These are phyloP conservation scores for Cyclargus thomasi DNA, from an alignment of 1,140 invertebrate genomes.

Conservation along the genomic window DNA sequence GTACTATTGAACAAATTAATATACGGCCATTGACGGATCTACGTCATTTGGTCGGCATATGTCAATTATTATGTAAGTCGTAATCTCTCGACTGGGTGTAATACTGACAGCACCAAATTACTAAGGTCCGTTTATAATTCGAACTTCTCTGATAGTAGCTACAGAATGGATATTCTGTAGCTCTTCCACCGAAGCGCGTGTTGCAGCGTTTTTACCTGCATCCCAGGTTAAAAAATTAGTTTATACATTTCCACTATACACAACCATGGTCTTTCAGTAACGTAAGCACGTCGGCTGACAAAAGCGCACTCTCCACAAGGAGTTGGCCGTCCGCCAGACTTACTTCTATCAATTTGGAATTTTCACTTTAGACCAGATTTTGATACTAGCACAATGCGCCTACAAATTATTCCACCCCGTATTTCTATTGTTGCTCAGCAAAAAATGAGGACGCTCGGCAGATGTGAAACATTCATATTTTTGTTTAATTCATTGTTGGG, in stretches of 20 bases:
- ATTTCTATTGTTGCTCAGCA: background rate
- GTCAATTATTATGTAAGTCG: too few species aligned
- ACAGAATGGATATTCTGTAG: too few species aligned
- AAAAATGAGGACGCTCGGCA: background rate
- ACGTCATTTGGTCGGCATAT: too few species aligned
- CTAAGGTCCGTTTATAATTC: too few species aligned
- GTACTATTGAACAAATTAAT: too few species aligned
- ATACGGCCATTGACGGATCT: too few species aligned
- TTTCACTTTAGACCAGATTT: constrained; percentile 28
- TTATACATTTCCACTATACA: background rate
- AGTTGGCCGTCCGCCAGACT: constrained; percentile 28
- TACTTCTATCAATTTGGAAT: constrained; percentile 38
- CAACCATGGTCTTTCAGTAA: constrained; percentile 1
- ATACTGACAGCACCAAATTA: too few species aligned
- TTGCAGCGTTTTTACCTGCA: background rate
- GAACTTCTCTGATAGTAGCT: too few species aligned
- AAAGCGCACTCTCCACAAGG: constrained; percentile 31
- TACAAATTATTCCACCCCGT: background rate
- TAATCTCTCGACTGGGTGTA: too few species aligned
- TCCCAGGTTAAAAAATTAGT: background rate
- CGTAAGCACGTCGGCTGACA: constrained; percentile 33
- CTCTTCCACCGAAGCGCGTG: too few species aligned
- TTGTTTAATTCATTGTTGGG: background rate
- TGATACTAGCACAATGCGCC: constrained; percentile 19
- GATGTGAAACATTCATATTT: background rate